Evolutionary conservation across 1,140 invertebrate species (phyloP).

Genomic region (Scaptomyza graminum): DNA sequence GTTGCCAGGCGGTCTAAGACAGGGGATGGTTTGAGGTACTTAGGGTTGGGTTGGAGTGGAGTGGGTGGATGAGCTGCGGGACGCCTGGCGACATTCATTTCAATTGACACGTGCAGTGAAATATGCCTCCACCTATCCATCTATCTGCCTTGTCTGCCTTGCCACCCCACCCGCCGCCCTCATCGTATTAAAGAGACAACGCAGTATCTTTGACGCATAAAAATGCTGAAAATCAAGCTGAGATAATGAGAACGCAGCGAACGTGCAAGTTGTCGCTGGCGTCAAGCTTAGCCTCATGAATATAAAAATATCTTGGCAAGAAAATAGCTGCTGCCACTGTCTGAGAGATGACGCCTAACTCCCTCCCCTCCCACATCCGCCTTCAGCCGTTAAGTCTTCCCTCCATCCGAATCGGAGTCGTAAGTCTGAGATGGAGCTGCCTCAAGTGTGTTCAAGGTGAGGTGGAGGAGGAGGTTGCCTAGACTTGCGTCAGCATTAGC

Average conservation of each 20-base stretch:
- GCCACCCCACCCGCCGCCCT: neutral
- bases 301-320: slow-evolving; percentile 69
- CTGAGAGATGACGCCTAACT: slow-evolving; percentile 38
- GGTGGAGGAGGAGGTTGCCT: neutral
- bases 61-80: slow-evolving; percentile 56
- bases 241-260: slow-evolving; percentile 52
- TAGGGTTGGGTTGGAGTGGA: neutral
- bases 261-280: neutral
- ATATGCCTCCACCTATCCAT: slow-evolving; percentile 30
- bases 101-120: slow-evolving; percentile 63
- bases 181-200: slow-evolving; percentile 30
- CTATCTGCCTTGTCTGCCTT: neutral
- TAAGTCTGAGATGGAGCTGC: neutral
- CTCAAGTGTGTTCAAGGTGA: too few species aligned
- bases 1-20: slow-evolving; percentile 23
- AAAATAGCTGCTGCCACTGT: slow-evolving; percentile 44
- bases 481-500: slow-evolving; percentile 57
- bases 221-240: slow-evolving; percentile 64
- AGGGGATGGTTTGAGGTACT: neutral
- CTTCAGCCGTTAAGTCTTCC: neutral
- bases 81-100: slow-evolving; percentile 78
- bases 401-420: slow-evolving; percentile 8
- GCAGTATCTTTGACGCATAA: slow-evolving; percentile 59
- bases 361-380: too few species aligned
- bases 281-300: slow-evolving; percentile 58